Base-by-base conservation (phyloP, 2,888 invertebrate species). In the Cryptocephalus primarius region DNA sequence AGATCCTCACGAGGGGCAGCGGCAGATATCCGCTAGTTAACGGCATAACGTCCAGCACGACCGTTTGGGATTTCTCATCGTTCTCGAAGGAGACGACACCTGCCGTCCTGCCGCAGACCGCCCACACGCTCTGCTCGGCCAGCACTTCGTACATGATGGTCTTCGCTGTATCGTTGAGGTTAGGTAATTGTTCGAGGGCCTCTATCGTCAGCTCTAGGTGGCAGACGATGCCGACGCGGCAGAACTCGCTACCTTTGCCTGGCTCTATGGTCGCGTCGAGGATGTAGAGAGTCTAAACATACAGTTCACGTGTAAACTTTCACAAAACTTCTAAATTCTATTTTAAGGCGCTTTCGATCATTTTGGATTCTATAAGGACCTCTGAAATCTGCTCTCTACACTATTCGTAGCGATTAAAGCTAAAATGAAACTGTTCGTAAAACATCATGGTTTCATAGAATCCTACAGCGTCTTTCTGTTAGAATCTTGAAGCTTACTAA, bases 101-200 rank as follows among this genome's bases (percentile, higher is more conserved):
- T 57, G 92, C 89, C 32, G 91, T 89, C 46, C 90, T 77, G 2
- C 93, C 93, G 61, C 90, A 83, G 31, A 94, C 87, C 1, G 91
- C 92, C 95, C 95, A 95, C 75, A 89, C 82, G 33, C 85, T 85
- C 65, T 90, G 90, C 69, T 94, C 94, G 10, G 89, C 88, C 43
- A 92, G 71, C 9, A 95, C 91, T 71, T 94, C 93, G 66, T 94
- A 95, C 90, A 94, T 92, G 1, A 94, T 76, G 6, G 82, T 82
- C 12, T 75, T 76, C n/a, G 55, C 62, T 4, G 51, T 48, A 22
- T 53, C 51, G 11, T 50, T 56, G 48, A 9, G 48, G 45, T 6
- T 22, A 22, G 4, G 43, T 39, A 42, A 9, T 6, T 31, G 42
- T 9, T 42, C 32, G 10, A 32, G 9, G 2, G 43, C 43, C 36